These are phyloP conservation scores for Dromiciops gliroides DNA, from an alignment of 2,113 vertebrate species.

Conservation along the genomic window DNA sequence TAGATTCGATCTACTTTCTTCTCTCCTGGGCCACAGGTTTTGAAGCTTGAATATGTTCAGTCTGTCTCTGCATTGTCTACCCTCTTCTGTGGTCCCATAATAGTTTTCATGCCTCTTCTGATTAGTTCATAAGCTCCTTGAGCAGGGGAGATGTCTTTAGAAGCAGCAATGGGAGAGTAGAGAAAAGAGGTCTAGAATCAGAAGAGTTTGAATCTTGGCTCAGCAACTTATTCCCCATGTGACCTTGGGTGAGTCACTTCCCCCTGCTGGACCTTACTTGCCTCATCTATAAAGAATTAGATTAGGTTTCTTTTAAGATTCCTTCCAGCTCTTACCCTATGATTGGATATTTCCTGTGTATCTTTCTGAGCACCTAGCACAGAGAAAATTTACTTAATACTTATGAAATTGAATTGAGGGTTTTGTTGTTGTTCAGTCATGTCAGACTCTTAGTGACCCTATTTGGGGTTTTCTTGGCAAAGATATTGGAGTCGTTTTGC, in stretches of 20 bases:
- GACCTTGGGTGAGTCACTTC: background rate
- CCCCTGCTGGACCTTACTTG: background rate
- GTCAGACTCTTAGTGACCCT: background rate
- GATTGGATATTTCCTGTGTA: background rate
- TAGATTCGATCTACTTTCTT: conserved; percentile 21
- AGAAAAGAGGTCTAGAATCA: background rate
- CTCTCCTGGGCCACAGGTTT: background rate
- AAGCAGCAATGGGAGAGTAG: background rate
- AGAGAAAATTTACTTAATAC: background rate
- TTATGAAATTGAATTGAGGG: background rate
- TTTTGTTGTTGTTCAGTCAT: background rate
- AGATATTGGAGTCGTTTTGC: background rate
- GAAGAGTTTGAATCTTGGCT: background rate
- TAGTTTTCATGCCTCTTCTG: background rate
- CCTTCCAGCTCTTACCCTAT: background rate
- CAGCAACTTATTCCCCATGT: background rate
- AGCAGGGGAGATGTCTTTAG: background rate
- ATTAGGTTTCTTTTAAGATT: background rate
- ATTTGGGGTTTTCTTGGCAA: background rate
- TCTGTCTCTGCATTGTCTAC: background rate
- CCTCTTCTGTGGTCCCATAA: conserved; percentile 7
- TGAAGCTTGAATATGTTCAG: background rate
- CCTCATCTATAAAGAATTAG: background rate
- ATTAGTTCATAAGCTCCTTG: background rate
- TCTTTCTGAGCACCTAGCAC: background rate